Base-by-base conservation (phyloP, 2,888 invertebrate genomes). In the Saturnia pavonia region DNA sequence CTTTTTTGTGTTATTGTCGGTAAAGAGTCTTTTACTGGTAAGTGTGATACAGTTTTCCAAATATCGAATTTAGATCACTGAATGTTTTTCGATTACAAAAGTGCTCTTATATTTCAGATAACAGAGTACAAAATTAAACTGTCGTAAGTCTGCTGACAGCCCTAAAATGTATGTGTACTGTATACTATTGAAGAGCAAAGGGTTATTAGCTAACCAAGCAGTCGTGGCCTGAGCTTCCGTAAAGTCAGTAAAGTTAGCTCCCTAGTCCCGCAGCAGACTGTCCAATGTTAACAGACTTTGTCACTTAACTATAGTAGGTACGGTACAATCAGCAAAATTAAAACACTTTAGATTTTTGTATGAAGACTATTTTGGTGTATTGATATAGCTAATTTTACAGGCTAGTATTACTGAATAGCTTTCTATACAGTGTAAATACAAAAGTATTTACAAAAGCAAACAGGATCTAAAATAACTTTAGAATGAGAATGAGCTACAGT, bases 281-380 rank as follows among this genome's bases (percentile, higher is more conserved):
- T 68, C 68, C 34, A n/a, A 27, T 54, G 48, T 68, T 51, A 45
- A 68, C 68, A 51, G 68, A 48, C 51, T 68, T 68, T 68, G 68
- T 68, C 51, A 68, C 68, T 68, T 48, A 51, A 34, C 27, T 68
- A 16, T 11, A 51, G 19, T 68, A 27, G n/a, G n/a, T n/a, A n/a
- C n/a, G n/a, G 68, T 68, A 68, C 68, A 1, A 40, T 68, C 68
- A 48, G 68, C 68, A 51, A 68, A 68, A 68, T 22, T 19, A 48
- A 51, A 12, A n/a, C 19, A 34, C 34, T 67, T n/a, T 12, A 43
- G 25, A 22, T 67, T 67, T 67, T 42, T 51, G 9, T n/a, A n/a
- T n/a, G n/a, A 51, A n/a, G 22, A 19, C 19, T 51, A 51, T 51
- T 25, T 0, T 57, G 57, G n/a, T n/a, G n/a, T n/a, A 12, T 25